Percentiles rank a stretch among this genome's conserved stretches.
Conservation (phyloP, 2,797 vertebrate genomes). For the Hoplostethus atlanticus region DNA sequence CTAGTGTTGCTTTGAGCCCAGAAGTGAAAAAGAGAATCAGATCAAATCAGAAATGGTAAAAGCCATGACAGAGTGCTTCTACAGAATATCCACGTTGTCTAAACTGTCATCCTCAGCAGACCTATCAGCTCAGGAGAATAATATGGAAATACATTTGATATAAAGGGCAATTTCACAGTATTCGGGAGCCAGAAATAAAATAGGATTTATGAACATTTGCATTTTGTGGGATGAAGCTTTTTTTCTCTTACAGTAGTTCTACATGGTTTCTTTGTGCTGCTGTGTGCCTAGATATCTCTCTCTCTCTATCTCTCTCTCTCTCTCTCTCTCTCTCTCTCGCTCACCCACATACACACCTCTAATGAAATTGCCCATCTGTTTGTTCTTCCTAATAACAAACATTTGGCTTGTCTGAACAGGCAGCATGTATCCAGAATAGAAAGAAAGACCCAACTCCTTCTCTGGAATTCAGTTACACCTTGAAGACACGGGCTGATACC, state of each 20-base stretch:
- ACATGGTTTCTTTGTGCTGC: too few species aligned
- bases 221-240: neutral
- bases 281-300: neutral
- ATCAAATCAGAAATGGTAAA: conserved; percentile 6
- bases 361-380: conserved; percentile 73
- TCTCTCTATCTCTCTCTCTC: conserved; percentile 1
- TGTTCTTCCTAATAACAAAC: conserved; percentile 67
- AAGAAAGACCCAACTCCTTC: conserved; percentile 40
- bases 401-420: conserved; percentile 69
- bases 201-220: neutral
- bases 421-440: conserved; percentile 59
- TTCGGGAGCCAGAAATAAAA: conserved; percentile 17
- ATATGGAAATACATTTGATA: conserved; percentile 25
- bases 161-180: conserved; percentile 39
- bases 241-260: neutral
- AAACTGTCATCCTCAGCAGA: conserved; percentile 9
- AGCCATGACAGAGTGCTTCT: conserved; percentile 23
- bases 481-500: conserved; percentile 19
- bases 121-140: conserved; percentile 1
- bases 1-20: neutral
- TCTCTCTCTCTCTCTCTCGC: neutral
- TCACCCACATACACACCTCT: conserved; percentile 30
- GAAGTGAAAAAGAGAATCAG: conserved; percentile 10
- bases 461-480: conserved; percentile 37
- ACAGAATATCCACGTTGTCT: neutral